Evolutionary conservation across 2,797 vertebrate genomes (phyloP), one percentile per base, ranked within the genome.

Genomic region (Rhynchotus rufescens): DNA sequence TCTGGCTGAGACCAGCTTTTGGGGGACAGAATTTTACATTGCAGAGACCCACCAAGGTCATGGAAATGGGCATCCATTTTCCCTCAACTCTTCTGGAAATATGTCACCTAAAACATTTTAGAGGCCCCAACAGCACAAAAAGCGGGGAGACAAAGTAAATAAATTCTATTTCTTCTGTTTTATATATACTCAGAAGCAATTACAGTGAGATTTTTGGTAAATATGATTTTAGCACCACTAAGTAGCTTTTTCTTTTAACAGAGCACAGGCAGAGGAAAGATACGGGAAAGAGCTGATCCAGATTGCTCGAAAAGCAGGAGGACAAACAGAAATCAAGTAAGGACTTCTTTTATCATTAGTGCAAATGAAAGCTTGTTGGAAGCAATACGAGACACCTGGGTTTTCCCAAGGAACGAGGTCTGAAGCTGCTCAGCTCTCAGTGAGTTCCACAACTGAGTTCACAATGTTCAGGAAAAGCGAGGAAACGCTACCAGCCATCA

Each of bases 231-330:
- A 36, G 7, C 15, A n/a, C 26, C 32, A n/a, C 40, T 93, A 36
- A 95, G 1, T 12, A 40, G 34, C 11, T 22, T 83, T 83, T 91
- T 92, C 36, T 88, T 69, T 96, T 47, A 62, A 30, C 90, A 99
- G 99, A 96, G 99, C 99, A 13, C 98, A 98, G 61, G 99, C 99
- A 6, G 99, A 99, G 93, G 99, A 99, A 88, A 98, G 98, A 77
- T 99, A 99, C 3, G 99, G 99, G 68, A 99, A 99, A 80, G 99
- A 99, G 85, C 93, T 99, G 92, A 92, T 99, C 54, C 97, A 98
- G 62, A 99, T 99, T 0, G 98, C 98, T 6, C 98, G 98, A 60
- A 99, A 99, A 93, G 98, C 98, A 3, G 99, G 99, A 2, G 99
- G 99, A 60, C 97, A 99, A 45, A 98, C 97, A 25, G 99, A 99